Conservation (phyloP, 2,113 vertebrate genomes). For the Ctenomys sociabilis region DNA sequence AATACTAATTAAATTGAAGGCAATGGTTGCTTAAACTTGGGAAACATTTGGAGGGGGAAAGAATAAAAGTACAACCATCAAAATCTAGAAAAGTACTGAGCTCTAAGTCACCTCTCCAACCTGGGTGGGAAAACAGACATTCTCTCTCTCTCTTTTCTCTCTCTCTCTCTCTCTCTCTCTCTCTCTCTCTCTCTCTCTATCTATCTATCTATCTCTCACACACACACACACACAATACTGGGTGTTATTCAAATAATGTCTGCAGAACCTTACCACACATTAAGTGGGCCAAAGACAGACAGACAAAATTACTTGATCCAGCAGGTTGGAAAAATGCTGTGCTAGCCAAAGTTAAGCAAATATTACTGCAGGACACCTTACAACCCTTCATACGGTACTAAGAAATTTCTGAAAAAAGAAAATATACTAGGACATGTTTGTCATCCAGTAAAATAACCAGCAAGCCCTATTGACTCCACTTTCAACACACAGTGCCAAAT, state of each 20-base stretch:
- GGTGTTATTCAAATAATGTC: neutral
- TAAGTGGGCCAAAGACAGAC: neutral
- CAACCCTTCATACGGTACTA: neutral
- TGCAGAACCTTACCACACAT: neutral
- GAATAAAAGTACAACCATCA: neutral
- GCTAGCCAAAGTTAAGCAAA: neutral
- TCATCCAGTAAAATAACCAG: neutral
- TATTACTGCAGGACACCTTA: neutral
- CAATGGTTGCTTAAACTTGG: neutral
- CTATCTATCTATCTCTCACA: neutral
- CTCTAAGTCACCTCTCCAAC: neutral
- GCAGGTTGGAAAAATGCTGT: neutral
- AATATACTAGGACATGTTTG: neutral
- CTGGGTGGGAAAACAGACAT: neutral
- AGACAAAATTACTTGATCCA: neutral
- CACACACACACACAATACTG: too few relatives aligned
- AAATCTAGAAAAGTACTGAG: neutral
- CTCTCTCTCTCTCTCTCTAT: neutral
- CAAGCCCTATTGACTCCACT: neutral
- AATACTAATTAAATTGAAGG: neutral
- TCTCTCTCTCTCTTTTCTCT: neutral
- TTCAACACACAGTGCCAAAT: neutral
- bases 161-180: neutral
- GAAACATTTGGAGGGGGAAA: neutral
- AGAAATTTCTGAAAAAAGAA: slow-evolving; percentile 9